Base-by-base conservation (phyloP, 35 echinoderm and acorn worm species). In the Amphiura filiformis region DNA sequence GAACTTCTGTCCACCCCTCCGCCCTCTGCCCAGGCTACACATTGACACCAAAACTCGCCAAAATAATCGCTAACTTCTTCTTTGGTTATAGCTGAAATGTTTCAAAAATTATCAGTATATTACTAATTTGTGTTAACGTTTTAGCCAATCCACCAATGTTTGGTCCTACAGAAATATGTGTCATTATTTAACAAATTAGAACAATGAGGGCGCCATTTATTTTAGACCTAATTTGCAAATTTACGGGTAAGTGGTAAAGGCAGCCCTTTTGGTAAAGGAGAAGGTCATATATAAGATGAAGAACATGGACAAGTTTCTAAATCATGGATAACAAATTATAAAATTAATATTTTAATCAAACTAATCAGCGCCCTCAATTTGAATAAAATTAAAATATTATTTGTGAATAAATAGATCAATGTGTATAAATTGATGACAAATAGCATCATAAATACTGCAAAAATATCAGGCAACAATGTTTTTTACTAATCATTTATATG, bases 1-100 rank as follows among this genome's bases (percentile, higher is more conserved):
- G 7, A 7, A 52, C 44, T 52, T 52, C 44, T 52, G 7, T 52
- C 44, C 20, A 52, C 44, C 20, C 20, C 20, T 52, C 20, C 44
- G 44, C 20, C 81, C 1, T 33, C 12, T 42, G 52, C 65, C 36
- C 57, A 80, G 14, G 61, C 88, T 30, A 78, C 75, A 49, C 88
- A 90, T 18, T 90, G 81, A 44, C 88, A 90, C 30, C 30, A 84
- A 49, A 41, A 90, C 0, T 90, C 88, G 20, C 80, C 79, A 49
- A 90, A 90, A 42, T 90, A 83, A 12, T 57, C 31, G 37, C 84
- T 81, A 0, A 90, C 81, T 40, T 39, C 81, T 0, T 84, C 88
- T 40, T 83, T 83, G 23, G 81, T 83, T 22, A 83, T 83, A 32
- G 38, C 81, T 83, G 39, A 23, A 47, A 32, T 31, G 34, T 47